Base-by-base conservation (phyloP, 2,113 vertebrate genomes). In the Salminus brasiliensis region DNA sequence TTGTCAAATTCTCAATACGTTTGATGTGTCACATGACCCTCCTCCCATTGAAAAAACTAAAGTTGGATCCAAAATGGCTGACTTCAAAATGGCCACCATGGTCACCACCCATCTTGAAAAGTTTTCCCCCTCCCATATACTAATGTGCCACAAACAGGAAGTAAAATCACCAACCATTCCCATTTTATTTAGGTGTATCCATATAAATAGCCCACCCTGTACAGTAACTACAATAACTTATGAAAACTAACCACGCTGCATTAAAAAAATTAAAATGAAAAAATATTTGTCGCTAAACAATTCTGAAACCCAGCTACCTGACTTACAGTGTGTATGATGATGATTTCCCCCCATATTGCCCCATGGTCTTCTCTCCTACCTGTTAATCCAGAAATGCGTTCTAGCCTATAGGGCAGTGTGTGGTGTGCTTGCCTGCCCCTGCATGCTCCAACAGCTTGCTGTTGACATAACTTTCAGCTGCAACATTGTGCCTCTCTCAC, bases 371-470 rank as follows among this genome's bases (percentile, higher is more conserved):
- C 47, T 72, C 63, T 68, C 62, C 79, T 73, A 72, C 62, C 68
- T 72, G 55, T 73, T 84, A 67, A 78, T 81, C 45, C 71, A 60
- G 60, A 72, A 67, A 55, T 39, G 55, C 29, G 39, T 72, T 81
- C 18, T 49, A 79, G 66, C 55, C 55, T 66, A 45, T 76, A 68
- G 69, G 69, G 62, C 60, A 79, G 63, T 39, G 72, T 73, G 12
- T 76, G 71, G 73, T 71, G 68, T 82, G 78, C 29, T 49, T 81
- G 81, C 76, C 87, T 74, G 75, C 71, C 72, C 81, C 84, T 90
- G 92, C 92, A 91, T 92, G 91, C 76, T 80, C 43, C 62, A 78
- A 81, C 62, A 66, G 65, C 79, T 32, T 74, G 74, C 57, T 74
- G 45, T 55, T 84, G 84, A 85, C 63, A 84, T 43, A 85, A 86